phyloP scores from a whole-genome alignment of 2,113 vertebrate genomes.

The Petaurus breviceps region DNA sequence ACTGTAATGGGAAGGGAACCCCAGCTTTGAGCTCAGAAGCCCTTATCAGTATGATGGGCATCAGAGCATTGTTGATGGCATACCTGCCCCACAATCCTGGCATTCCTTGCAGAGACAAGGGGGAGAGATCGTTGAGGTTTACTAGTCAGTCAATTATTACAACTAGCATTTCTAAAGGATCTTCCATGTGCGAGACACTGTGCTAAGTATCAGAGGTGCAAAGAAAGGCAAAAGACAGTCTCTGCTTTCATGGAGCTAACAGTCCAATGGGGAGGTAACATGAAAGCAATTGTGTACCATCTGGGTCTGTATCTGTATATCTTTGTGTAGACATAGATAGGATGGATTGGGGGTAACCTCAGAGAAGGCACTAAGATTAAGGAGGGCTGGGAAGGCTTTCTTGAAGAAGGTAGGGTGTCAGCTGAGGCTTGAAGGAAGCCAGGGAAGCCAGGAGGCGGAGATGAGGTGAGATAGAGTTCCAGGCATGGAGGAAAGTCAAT shows the following conservation, averaged over 20 bases:
- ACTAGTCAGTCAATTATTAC: not conserved
- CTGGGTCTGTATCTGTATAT: not conserved
- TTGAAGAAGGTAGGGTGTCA: not conserved
- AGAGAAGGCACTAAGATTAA: not conserved
- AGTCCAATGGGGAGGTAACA: not conserved
- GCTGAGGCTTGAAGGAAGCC: not conserved
- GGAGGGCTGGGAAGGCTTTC: not conserved
- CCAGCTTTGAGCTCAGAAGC: not conserved
- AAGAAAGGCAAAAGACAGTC: too few species aligned
- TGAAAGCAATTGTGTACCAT: not conserved
- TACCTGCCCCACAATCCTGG: not conserved
- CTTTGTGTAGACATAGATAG: not conserved
- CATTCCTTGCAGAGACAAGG: not conserved
- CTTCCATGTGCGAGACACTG: not conserved
- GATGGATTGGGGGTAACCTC: not conserved
- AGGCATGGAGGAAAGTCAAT: not conserved
- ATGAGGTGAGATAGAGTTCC: not conserved
- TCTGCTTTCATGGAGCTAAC: not conserved
- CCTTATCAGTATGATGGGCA: not conserved
- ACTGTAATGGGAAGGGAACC: not conserved
- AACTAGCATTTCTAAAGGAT: not conserved
- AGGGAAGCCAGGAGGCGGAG: not conserved
- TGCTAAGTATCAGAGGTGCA: not conserved
- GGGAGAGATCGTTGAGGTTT: not conserved
- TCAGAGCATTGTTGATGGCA: too few species aligned